phyloP scores from a whole-genome alignment of 2,797 vertebrate genomes.

The Xerus rutilus region DNA sequence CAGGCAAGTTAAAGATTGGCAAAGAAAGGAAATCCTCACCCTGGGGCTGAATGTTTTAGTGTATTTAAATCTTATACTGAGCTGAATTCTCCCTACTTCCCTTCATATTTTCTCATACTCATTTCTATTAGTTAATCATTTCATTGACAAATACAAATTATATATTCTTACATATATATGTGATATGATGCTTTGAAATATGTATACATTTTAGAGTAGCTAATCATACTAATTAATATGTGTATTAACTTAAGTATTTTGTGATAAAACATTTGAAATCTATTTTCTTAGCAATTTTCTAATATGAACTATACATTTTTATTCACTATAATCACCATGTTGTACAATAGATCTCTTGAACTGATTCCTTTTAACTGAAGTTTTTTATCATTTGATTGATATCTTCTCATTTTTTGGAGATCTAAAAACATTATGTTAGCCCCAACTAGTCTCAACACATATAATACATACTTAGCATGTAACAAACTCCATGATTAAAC shows the following conservation, averaged over 20 bases:
- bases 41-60: neutral
- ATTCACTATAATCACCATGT: neutral
- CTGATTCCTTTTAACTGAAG: neutral
- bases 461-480: neutral
- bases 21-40: neutral
- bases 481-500: neutral
- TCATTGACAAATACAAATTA: neutral
- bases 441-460: neutral
- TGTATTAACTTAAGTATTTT: neutral
- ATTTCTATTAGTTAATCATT: neutral
- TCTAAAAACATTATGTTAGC: neutral
- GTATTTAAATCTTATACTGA: neutral
- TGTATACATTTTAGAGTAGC: neutral
- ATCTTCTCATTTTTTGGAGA: neutral
- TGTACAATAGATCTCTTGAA: neutral
- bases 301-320: neutral
- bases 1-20: neutral
- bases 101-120: neutral
- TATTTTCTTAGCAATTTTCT: neutral
- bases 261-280: neutral
- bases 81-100: neutral
- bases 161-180: neutral
- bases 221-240: neutral
- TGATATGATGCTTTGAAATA: neutral
- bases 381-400: neutral